phyloP scores from a whole-genome alignment of 2,888 invertebrate species.

The Cataglyphis altisquamis region DNA sequence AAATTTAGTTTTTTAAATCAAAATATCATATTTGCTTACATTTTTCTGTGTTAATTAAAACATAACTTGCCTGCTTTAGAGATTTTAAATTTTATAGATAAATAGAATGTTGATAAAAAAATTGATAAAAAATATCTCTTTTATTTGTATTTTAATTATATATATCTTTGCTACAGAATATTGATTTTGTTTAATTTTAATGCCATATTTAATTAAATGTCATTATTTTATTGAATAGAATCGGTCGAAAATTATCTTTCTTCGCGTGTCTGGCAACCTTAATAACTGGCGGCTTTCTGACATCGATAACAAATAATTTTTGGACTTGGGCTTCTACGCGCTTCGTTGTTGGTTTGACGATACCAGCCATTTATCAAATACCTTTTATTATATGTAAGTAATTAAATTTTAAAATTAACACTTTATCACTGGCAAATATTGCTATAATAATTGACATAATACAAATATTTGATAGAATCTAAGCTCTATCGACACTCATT shows the following conservation, averaged over 20 bases:
- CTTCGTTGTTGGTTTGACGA: constrained; percentile 94
- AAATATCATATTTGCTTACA: background rate
- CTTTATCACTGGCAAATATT: background rate
- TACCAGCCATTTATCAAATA: constrained; percentile 97
- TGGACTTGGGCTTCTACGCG: constrained; percentile 95
- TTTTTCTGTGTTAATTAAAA: background rate
- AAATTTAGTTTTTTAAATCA: background rate
- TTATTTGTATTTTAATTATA: background rate
- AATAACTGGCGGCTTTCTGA: constrained; percentile 92
- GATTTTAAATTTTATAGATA: background rate
- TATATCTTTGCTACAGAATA: background rate
- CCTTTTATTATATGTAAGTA: constrained; percentile 96
- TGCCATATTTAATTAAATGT: background rate
- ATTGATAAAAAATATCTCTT: background rate
- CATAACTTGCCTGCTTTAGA: background rate
- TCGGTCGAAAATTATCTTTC: constrained; percentile 94
- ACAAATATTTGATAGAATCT: background rate
- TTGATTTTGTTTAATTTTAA: background rate
- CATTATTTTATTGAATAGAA: constrained; percentile 86
- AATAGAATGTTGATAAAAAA: background rate
- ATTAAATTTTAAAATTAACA: background rate
- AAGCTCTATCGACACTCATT: background rate
- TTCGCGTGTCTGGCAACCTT: constrained; percentile 94
- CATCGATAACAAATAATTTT: constrained; percentile 92
- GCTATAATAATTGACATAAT: background rate